Evolutionary conservation across 2,797 vertebrate genomes (phyloP).

Genomic region (Myoxocephalus aenaeus): DNA sequence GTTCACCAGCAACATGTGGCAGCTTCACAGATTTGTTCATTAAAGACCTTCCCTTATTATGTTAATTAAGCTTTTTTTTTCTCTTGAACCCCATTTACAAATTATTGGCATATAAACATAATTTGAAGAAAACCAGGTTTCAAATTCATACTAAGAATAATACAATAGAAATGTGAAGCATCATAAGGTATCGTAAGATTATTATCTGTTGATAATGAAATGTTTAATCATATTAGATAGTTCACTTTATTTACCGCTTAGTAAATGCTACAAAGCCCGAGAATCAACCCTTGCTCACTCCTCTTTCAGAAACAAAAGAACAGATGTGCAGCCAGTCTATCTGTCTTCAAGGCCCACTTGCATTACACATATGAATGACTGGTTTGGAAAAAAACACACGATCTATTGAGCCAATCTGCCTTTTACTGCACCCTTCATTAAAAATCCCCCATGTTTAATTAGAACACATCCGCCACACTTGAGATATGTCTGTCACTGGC

Average conservation of each 20-base stretch:
- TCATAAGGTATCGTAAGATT: not conserved
- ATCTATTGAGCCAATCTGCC: constrained; percentile 54
- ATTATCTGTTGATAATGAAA: constrained; percentile 55
- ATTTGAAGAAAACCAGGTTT: not conserved
- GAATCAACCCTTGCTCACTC: constrained; percentile 51
- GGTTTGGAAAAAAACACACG: constrained; percentile 59
- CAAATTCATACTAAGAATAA: constrained; percentile 10
- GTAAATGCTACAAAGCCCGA: constrained; percentile 53
- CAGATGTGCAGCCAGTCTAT: constrained; percentile 70
- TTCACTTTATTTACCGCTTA: constrained; percentile 43
- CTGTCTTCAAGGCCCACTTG: constrained; percentile 49
- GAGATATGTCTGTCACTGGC: constrained; percentile 68
- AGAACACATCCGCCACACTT: constrained; percentile 77
- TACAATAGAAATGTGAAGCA: not conserved
- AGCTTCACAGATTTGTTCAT: not conserved
- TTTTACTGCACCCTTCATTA: constrained; percentile 79
- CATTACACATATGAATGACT: constrained; percentile 80
- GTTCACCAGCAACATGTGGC: not conserved
- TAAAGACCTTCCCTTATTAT: not conserved
- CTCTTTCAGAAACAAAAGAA: constrained; percentile 66
- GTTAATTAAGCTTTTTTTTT: not conserved
- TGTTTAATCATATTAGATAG: constrained; percentile 66
- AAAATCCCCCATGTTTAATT: constrained; percentile 83
- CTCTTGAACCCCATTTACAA: not conserved
- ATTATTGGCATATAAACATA: not conserved